Evolutionary conservation across 2,888 invertebrate genomes (phyloP), one percentile per base, ranked within the genome.

Genomic region (Epistrophella euchroma): DNA sequence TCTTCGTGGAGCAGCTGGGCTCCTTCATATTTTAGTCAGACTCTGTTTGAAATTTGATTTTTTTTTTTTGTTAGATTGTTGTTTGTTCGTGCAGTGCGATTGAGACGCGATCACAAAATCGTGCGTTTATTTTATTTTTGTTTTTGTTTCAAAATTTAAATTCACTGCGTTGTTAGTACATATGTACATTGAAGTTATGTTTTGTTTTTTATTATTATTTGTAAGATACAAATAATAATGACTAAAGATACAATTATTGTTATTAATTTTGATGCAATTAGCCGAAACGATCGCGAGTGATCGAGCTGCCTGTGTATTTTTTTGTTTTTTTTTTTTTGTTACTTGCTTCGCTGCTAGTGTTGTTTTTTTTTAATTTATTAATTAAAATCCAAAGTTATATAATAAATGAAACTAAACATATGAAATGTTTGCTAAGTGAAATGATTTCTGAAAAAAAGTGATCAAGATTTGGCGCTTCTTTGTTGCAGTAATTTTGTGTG

Each of bases 1-100:
- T 86, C 85, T 86, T 86, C 70, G 28, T 70, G 85, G 73, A 86
- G 85, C 81, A 85, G 81, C 81, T 50, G 52, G 68, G 85, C 81
- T 80, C 25, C 72, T 84, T 47, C 50, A 58, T 73, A 40, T 56
- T 58, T 55, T 40, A 70, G 66, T 15, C 43, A 60, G 35, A 25
- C 32, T 72, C 22, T n/a, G 56, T 35, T 75, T 17, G 64, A 25
- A 43, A 5, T 55, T 37, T 19, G 15, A 28, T 28, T 28, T 28
- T 28, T 2, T 28, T 47, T 43, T 47, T 17, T 40, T 45, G n/a
- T 37, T 25, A 32, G 50, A 52, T 76, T 19, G 35, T 47, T 25
- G 28, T 32, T 43, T 72, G 43, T 47, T 45, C 75, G 75, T 68
- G 66, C 32, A 73, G 56, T 52, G 68, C 28, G 7, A 25, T 52